These are phyloP conservation scores for Melanotaenia nigrans DNA, from an alignment of 2,797 vertebrate species.

Conservation along the genomic window DNA sequence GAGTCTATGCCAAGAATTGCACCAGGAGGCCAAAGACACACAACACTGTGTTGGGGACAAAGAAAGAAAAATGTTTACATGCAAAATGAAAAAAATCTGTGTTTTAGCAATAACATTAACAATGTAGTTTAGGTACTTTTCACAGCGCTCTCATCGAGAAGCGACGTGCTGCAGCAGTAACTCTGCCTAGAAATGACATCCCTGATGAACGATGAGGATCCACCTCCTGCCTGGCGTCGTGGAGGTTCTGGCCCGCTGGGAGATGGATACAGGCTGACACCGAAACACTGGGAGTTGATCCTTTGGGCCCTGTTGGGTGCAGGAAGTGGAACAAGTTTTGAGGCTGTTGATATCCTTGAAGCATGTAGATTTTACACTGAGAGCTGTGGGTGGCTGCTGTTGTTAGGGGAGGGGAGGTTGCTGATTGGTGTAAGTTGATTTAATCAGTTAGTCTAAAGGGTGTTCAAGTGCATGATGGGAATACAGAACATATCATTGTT, in stretches of 20 bases:
- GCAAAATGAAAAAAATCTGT: background rate
- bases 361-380: background rate
- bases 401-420: background rate
- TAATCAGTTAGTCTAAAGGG: too few relatives aligned
- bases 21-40: constrained; percentile 25
- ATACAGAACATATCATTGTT: too few relatives aligned
- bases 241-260: background rate
- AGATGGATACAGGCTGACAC: background rate
- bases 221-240: background rate
- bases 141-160: background rate
- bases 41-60: background rate
- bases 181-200: background rate
- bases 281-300: background rate
- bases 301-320: background rate
- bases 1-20: constrained; percentile 15
- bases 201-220: background rate
- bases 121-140: background rate
- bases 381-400: background rate
- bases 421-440: background rate
- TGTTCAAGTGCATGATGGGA: too few relatives aligned
- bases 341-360: background rate
- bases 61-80: background rate
- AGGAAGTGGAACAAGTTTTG: constrained; percentile 1
- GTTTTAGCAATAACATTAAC: background rate
- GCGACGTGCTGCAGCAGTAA: background rate